Evolutionary conservation across 2,113 vertebrate species (phyloP).

Genomic region (Myxocyprinus asiaticus): DNA sequence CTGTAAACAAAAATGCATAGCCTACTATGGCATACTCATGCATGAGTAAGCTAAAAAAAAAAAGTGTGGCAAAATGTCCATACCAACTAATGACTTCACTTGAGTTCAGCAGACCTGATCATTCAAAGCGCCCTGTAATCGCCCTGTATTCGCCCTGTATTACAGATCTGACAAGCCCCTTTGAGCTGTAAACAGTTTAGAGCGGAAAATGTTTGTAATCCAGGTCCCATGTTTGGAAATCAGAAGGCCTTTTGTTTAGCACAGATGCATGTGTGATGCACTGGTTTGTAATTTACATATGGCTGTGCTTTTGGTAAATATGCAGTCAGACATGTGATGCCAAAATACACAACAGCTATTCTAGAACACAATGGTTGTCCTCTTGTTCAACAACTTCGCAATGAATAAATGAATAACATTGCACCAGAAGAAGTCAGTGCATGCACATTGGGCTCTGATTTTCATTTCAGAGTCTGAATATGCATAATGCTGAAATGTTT

Average conservation of each 20-base stretch:
- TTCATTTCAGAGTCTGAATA: slow-evolving; percentile 42
- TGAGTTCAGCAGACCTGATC: background rate
- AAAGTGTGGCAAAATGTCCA: background rate
- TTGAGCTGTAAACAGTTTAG: slow-evolving; percentile 27
- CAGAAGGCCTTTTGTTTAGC: slow-evolving; percentile 35
- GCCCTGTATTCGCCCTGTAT: background rate
- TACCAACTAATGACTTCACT: background rate
- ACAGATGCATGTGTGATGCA: slow-evolving; percentile 9
- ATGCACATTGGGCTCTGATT: slow-evolving; percentile 1
- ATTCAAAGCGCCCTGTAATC: background rate
- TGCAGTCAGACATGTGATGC: slow-evolving; percentile 45
- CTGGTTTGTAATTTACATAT: slow-evolving; percentile 36
- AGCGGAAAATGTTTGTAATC: slow-evolving; percentile 40
- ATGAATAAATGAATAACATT: slow-evolving; percentile 59
- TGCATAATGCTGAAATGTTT: slow-evolving; percentile 11
- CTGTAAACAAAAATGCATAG: too few species aligned
- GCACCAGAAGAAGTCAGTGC: slow-evolving; percentile 12
- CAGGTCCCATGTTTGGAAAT: slow-evolving; percentile 50
- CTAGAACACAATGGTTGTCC: slow-evolving; percentile 23
- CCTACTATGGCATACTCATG: background rate
- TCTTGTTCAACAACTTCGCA: slow-evolving; percentile 50
- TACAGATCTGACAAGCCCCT: slow-evolving; percentile 1
- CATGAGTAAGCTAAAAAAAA: background rate
- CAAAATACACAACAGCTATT: slow-evolving; percentile 26
- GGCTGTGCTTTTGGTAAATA: slow-evolving; percentile 47